phyloP scores from a whole-genome alignment of 37 sponge, comb jelly and placozoan genomes.

The Haliclona indistincta region DNA sequence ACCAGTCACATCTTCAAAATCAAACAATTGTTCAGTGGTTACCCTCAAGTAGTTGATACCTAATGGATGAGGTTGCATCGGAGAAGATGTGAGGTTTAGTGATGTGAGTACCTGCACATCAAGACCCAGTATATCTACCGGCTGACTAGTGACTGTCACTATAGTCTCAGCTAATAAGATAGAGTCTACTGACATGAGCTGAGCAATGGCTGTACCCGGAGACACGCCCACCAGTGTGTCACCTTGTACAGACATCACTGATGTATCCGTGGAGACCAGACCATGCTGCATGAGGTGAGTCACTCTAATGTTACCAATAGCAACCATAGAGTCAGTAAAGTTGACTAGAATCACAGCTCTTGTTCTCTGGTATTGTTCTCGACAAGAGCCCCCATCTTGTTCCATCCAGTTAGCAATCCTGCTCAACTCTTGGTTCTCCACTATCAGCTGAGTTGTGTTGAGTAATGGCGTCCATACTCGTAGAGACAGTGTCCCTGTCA shows the following conservation, averaged over 20 bases:
- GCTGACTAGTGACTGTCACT: conserved; percentile 16
- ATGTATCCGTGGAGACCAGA: conserved; percentile 13
- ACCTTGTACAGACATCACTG: conserved; percentile 24
- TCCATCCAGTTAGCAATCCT: conserved; percentile 25
- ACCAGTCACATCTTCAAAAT: conserved; percentile 53
- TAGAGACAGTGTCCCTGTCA: conserved; percentile 7
- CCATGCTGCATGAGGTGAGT: conserved; percentile 14
- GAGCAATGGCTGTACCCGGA: conserved; percentile 40
- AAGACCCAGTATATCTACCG: conserved; percentile 34
- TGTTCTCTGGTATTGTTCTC: conserved; percentile 37
- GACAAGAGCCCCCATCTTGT: conserved; percentile 6
- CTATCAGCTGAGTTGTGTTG: neutral
- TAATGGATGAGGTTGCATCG: neutral
- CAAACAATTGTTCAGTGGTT: conserved; percentile 25
- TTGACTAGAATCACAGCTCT: conserved; percentile 23
- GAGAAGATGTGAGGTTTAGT: neutral
- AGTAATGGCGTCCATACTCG: conserved; percentile 61
- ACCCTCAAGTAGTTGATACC: neutral
- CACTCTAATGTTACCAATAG: conserved; percentile 20
- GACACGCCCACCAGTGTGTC: conserved; percentile 23
- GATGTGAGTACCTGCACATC: conserved; percentile 46
- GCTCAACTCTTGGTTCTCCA: conserved; percentile 22
- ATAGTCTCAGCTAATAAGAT: neutral
- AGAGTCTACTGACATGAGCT: neutral
- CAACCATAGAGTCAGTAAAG: conserved; percentile 48